phyloP scores from a whole-genome alignment of 2,888 invertebrate species.

The Euproctis similis region DNA sequence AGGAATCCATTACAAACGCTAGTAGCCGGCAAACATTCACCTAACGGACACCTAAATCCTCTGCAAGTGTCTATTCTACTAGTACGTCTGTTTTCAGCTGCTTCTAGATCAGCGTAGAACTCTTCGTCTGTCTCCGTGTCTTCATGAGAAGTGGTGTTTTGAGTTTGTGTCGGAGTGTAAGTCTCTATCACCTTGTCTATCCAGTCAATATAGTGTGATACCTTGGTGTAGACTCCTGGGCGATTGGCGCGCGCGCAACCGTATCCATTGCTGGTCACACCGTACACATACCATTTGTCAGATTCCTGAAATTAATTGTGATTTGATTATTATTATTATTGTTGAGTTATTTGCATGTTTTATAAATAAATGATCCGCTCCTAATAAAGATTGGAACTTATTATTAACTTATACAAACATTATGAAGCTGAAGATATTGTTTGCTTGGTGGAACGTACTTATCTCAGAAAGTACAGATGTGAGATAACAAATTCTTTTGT shows the following conservation, averaged over 20 bases:
- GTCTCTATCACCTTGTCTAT: constrained; percentile 75
- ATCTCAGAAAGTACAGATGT: too few species aligned
- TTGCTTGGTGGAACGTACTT: too few species aligned
- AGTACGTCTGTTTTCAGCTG: constrained; percentile 55
- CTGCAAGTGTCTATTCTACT: constrained; percentile 65
- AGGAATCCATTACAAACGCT: constrained; percentile 85
- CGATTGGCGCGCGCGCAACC: constrained; percentile 86
- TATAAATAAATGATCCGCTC: too few species aligned
- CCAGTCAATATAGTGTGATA: constrained; percentile 84
- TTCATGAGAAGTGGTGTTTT: constrained; percentile 27
- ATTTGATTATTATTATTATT: not conserved
- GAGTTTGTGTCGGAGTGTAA: constrained; percentile 41
- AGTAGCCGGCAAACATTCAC: constrained; percentile 82
- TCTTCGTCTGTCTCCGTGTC: constrained; percentile 41
- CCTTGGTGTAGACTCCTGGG: constrained; percentile 88
- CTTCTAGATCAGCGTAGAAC: constrained; percentile 56
- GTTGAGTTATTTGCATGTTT: too few species aligned
- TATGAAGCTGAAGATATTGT: too few species aligned
- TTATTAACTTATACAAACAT: too few species aligned
- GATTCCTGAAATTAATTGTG: constrained; percentile 45
- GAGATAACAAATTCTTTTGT: too few species aligned
- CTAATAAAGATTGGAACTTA: too few species aligned
- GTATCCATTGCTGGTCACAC: constrained; percentile 87
- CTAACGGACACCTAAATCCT: constrained; percentile 84
- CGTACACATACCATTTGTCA: constrained; percentile 71